Base-by-base conservation (phyloP, 2,888 invertebrate genomes). In the Vesta saturnalis region DNA sequence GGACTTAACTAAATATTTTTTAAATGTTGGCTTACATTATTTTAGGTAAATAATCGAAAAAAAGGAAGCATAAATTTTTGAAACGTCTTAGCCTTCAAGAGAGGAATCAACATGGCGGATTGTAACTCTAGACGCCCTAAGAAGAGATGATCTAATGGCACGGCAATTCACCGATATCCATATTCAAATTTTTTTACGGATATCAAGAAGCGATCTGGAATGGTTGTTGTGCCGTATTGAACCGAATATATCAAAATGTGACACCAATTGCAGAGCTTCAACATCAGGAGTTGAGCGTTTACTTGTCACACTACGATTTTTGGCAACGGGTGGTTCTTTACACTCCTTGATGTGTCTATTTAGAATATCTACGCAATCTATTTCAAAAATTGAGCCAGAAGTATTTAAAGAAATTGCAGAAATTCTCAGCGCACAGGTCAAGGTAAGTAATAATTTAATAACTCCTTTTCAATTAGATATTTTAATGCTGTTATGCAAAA, bases 181-280 rank as follows among this genome's bases (percentile, higher is more conserved):
- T 10, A 30, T n/a, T n/a, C n/a, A n/a, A n/a, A n/a, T n/a, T n/a
- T 30, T 30, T 30, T 30, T 30, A 30, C 30, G 30, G 30, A 30
- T 30, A 30, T 10, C 30, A 30, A 30, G 30, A 6, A 30, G 6
- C 10, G 30, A 30, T 10, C 30, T n/a, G n/a, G n/a, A n/a, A n/a
- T n/a, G n/a, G n/a, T n/a, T n/a, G n/a, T n/a, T n/a, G n/a, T 15
- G 8, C 14, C 8, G n/a, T 47, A 47, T 47, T 10, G 14, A 47
- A 47, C 14, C 14, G 4, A 47, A 4, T 47, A 14, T 47, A 14
- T 14, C 47, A 47, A 47, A 47, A 47, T 47, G 47, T 47, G 47
- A 47, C 47, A 47, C 47, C 10, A 47, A 47, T 14, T 47, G n/a
- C 47, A 47, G 47, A 47, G 47, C 47, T 47, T 47, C 47, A 47